These are phyloP conservation scores for Palythoa grandis DNA, from an alignment of 92 coral and sea anemone genomes.

Conservation along the genomic window DNA sequence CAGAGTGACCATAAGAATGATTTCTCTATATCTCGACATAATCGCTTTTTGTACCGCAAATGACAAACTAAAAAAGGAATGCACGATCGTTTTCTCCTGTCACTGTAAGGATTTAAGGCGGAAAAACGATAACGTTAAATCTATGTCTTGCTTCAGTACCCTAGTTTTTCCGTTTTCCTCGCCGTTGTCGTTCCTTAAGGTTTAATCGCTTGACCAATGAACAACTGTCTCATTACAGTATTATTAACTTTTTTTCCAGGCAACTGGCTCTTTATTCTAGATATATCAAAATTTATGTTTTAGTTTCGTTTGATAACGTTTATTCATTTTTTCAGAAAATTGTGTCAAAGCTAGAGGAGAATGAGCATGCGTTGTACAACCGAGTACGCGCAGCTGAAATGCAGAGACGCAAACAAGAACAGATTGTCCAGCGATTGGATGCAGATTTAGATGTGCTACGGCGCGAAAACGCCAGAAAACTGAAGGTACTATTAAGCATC, in stretches of 20 bases:
- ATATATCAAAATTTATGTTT: background rate
- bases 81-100: too few relatives aligned
- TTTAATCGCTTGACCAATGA: too few relatives aligned
- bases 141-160: too few relatives aligned
- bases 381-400: constrained; percentile 94
- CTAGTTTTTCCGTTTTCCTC: too few relatives aligned
- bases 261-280: background rate
- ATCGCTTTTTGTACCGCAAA: too few relatives aligned
- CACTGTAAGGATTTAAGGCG: too few relatives aligned
- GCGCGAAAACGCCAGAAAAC: constrained; percentile 79
- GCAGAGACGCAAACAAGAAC: constrained; percentile 96
- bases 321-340: constrained; percentile 66
- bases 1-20: too few relatives aligned
- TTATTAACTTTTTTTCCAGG: background rate
- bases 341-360: constrained; percentile 93
- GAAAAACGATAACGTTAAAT: too few relatives aligned
- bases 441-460: constrained; percentile 66
- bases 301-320: background rate
- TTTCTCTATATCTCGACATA: too few relatives aligned
- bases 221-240: too few relatives aligned
- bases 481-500: constrained; percentile 61
- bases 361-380: constrained; percentile 97
- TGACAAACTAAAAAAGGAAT: too few relatives aligned
- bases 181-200: too few relatives aligned
- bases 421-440: constrained; percentile 79